phyloP scores from a whole-genome alignment of 2,797 vertebrate species.

The Pyrocephalus nanus region DNA sequence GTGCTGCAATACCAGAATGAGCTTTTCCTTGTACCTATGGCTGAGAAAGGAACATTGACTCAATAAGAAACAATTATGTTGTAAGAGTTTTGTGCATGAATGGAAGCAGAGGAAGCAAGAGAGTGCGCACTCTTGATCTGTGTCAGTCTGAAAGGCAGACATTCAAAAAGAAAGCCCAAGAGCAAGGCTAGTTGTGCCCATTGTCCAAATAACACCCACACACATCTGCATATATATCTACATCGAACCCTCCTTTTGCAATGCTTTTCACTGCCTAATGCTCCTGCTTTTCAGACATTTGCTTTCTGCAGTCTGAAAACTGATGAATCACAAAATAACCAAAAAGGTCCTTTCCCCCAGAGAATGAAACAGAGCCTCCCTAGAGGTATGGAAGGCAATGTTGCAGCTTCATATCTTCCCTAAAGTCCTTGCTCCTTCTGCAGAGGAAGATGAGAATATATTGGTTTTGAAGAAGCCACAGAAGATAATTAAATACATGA shows the following conservation, averaged over 20 bases:
- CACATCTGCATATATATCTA: neutral
- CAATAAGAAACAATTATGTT: neutral
- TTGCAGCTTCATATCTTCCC: neutral
- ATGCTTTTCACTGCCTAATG: neutral
- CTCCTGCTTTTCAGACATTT: neutral
- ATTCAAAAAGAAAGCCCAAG: neutral
- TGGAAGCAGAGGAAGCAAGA: neutral
- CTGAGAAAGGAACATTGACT: neutral
- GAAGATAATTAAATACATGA: constrained; percentile 21
- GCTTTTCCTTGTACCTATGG: neutral
- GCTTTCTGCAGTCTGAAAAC: neutral
- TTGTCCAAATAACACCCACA: neutral
- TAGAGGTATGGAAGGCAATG: neutral
- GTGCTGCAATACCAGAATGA: neutral
- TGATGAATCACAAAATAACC: neutral
- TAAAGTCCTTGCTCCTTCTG: neutral
- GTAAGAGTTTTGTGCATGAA: neutral
- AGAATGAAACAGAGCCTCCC: neutral
- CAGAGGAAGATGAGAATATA: neutral
- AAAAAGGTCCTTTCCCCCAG: neutral
- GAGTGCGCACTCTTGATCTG: neutral
- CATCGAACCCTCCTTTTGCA: neutral
- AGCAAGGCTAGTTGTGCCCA: neutral
- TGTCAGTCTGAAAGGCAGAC: neutral
- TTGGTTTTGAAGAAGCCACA: neutral